Evolutionary conservation across 2,797 vertebrate genomes (phyloP).

Genomic region (Malurus leucopterus): DNA sequence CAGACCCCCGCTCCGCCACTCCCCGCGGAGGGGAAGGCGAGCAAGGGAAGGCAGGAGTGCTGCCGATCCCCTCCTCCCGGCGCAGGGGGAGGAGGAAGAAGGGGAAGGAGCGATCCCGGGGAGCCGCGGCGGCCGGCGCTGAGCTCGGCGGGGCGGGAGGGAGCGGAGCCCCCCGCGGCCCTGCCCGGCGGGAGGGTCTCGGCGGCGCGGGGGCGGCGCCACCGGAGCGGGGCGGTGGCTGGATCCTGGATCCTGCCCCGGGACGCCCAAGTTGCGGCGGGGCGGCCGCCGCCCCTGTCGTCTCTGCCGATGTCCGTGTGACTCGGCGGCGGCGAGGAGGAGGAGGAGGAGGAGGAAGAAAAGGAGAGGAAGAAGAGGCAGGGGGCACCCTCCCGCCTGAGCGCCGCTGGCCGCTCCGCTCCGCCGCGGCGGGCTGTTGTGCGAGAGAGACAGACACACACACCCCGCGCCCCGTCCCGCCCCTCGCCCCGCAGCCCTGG

Average conservation of each 20-base stretch:
- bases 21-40: neutral
- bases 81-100: neutral
- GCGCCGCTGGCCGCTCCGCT: neutral
- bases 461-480: neutral
- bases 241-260: neutral
- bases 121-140: neutral
- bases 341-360: neutral
- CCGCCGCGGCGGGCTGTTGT: neutral
- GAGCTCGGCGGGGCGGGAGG: neutral
- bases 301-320: neutral
- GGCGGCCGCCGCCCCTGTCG: neutral
- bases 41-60: neutral
- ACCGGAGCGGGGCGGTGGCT: constrained; percentile 22
- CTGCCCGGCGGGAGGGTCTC: neutral
- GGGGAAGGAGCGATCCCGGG: neutral
- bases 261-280: constrained; percentile 35
- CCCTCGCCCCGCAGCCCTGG: neutral
- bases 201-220: neutral
- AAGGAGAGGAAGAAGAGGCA: neutral
- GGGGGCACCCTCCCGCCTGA: neutral
- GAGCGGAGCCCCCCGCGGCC: neutral
- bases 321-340: neutral
- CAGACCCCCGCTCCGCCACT: neutral
- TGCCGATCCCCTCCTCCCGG: neutral
- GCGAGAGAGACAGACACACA: neutral